A percentile compares a stretch with the other conserved stretches of the same genome.
Evolutionary conservation across 2,888 invertebrate species (phyloP).

Genomic region (Hyalella azteca): DNA sequence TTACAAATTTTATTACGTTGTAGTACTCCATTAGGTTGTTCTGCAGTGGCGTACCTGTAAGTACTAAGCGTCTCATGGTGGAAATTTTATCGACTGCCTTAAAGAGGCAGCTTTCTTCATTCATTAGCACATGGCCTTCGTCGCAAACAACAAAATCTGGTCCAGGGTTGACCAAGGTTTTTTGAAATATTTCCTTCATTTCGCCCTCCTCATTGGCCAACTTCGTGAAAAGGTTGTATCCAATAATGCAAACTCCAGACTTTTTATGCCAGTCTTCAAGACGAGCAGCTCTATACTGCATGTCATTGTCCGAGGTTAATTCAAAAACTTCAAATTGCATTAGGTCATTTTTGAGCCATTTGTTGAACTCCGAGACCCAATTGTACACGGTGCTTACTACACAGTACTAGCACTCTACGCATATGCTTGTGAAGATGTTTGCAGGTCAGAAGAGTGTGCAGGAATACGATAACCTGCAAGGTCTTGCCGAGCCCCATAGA

Average conservation of each 20-base stretch:
- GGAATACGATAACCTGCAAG: conserved; percentile 84
- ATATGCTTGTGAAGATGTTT: conserved; percentile 70
- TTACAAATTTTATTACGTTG: conserved; percentile 99
- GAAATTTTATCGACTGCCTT: conserved; percentile 84
- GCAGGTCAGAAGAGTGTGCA: conserved; percentile 81
- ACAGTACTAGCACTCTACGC: conserved; percentile 83
- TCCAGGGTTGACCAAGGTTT: conserved; percentile 82
- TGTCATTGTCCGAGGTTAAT: conserved; percentile 70
- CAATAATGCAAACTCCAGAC: conserved; percentile 91
- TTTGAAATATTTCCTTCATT: conserved; percentile 74
- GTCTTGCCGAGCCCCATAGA: conserved; percentile 98
- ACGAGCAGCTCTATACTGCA: conserved; percentile 75
- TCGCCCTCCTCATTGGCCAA: conserved; percentile 72
- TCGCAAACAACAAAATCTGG: conserved; percentile 96
- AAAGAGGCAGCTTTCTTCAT: conserved; percentile 86
- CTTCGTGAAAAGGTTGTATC: conserved; percentile 94
- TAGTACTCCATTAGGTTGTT: conserved; percentile 97
- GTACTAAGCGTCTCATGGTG: conserved; percentile 79
- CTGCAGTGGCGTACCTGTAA: conserved; percentile 95
- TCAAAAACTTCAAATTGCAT: conserved; percentile 57
- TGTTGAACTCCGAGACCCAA: conserved; percentile 91
- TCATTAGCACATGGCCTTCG: conserved; percentile 96
- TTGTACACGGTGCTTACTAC: conserved; percentile 91
- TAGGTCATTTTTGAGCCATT: conserved; percentile 75
- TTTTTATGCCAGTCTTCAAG: conserved; percentile 79